These are phyloP conservation scores for Oceanodroma leucorhoa DNA, from an alignment of 2,797 vertebrate species.

Conservation along the genomic window DNA sequence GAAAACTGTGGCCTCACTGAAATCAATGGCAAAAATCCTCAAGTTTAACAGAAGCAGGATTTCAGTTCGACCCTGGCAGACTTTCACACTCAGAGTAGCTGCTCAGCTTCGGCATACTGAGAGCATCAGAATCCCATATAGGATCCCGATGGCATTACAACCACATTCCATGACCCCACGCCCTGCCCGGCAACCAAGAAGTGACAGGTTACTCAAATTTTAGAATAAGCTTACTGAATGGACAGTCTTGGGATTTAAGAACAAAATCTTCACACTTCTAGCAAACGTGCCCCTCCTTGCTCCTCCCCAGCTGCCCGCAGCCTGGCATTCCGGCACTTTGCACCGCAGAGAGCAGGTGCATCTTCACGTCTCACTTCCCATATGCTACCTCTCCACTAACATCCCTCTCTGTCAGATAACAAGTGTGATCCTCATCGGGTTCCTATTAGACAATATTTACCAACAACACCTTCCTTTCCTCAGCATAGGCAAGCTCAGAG, in stretches of 20 bases:
- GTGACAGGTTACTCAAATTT: neutral
- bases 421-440: neutral
- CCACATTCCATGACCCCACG: accelerated
- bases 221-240: neutral
- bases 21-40: neutral
- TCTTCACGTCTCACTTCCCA: neutral
- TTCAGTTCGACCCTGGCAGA: neutral
- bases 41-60: neutral
- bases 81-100: neutral
- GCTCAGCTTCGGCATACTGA: accelerated
- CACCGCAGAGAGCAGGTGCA: neutral
- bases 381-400: neutral
- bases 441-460: neutral
- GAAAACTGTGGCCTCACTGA: neutral
- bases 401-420: neutral
- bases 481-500: neutral
- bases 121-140: neutral
- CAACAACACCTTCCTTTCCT: neutral
- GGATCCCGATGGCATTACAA: neutral
- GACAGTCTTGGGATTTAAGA: neutral
- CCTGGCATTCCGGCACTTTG: accelerated
- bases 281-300: neutral
- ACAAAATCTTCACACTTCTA: neutral
- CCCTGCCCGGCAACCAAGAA: neutral
- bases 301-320: neutral